Evolutionary conservation across 2,113 vertebrate species (phyloP).

Genomic region (Tylochromis polylepis): DNA sequence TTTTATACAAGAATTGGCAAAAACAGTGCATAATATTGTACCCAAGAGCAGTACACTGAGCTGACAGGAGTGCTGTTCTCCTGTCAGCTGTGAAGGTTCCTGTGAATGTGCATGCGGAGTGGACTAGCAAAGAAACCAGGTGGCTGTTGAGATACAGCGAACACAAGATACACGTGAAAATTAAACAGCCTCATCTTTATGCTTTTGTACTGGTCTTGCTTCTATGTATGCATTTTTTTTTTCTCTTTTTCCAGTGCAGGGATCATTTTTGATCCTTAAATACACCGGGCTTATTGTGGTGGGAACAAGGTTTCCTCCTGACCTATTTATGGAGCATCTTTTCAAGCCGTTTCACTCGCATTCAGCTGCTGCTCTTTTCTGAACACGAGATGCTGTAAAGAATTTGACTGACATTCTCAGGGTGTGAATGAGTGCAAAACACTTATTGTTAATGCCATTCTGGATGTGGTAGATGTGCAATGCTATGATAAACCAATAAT

Average conservation of each 20-base stretch:
- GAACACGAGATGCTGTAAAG: slow-evolving; percentile 24
- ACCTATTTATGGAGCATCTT: slow-evolving; percentile 39
- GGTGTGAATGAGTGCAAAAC: slow-evolving; percentile 42
- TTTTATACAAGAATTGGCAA: not conserved
- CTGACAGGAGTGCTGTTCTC: not conserved
- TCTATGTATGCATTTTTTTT: not conserved
- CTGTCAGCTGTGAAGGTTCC: not conserved
- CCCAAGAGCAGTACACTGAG: not conserved
- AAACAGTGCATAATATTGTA: not conserved
- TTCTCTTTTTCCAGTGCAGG: not conserved
- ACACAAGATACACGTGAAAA: not conserved
- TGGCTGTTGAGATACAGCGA: not conserved
- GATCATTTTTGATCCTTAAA: slow-evolving; percentile 19
- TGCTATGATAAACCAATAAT: not conserved
- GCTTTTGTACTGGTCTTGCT: not conserved
- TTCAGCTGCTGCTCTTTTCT: slow-evolving; percentile 30
- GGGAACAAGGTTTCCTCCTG: slow-evolving; percentile 32
- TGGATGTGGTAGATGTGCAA: slow-evolving; percentile 20
- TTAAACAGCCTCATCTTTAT: not conserved
- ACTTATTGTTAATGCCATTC: slow-evolving; percentile 42
- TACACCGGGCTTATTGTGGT: slow-evolving; percentile 10
- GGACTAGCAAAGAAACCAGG: not conserved
- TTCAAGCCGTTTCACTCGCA: slow-evolving; percentile 22
- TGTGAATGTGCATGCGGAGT: not conserved
- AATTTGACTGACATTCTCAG: slow-evolving; percentile 39